These are phyloP conservation scores for Drosophila pegasa DNA, from an alignment of 2,888 invertebrate genomes.

Conservation along the genomic window DNA sequence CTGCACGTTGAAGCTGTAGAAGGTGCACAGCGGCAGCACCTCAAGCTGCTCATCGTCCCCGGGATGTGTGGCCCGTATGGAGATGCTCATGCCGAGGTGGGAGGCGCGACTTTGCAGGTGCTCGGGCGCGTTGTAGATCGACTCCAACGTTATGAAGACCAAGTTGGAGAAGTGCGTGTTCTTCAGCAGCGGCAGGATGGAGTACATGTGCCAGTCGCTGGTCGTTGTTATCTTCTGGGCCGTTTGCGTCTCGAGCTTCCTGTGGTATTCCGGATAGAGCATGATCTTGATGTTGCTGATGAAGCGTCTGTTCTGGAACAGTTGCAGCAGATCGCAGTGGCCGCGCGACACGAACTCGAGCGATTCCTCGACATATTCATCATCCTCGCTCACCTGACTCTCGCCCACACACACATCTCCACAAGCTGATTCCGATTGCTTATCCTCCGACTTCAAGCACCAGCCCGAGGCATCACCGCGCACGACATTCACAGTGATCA, in stretches of 20 bases:
- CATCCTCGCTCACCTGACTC: constrained; percentile 11
- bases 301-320: constrained; percentile 64
- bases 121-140: constrained; percentile 69
- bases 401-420: neutral
- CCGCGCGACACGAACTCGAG: constrained; percentile 63
- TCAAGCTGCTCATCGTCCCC: constrained; percentile 30
- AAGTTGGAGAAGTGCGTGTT: constrained; percentile 65
- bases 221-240: constrained; percentile 44
- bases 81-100: constrained; percentile 54
- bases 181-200: constrained; percentile 75
- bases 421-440: neutral
- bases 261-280: constrained; percentile 55
- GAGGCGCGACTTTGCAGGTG: constrained; percentile 36
- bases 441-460: neutral
- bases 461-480: constrained; percentile 1
- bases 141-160: constrained; percentile 71
- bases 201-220: constrained; percentile 77
- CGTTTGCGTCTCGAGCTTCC: constrained; percentile 2
- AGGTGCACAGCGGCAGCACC: constrained; percentile 63
- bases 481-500: neutral
- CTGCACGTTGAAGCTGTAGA: constrained; percentile 51
- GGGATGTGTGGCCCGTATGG: constrained; percentile 51
- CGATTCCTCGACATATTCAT: constrained; percentile 35
- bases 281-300: constrained; percentile 48
- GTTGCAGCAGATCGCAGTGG: constrained; percentile 64